Evolutionary conservation across 2,888 invertebrate species (phyloP).

Genomic region (Sinohyriopsis cumingii): DNA sequence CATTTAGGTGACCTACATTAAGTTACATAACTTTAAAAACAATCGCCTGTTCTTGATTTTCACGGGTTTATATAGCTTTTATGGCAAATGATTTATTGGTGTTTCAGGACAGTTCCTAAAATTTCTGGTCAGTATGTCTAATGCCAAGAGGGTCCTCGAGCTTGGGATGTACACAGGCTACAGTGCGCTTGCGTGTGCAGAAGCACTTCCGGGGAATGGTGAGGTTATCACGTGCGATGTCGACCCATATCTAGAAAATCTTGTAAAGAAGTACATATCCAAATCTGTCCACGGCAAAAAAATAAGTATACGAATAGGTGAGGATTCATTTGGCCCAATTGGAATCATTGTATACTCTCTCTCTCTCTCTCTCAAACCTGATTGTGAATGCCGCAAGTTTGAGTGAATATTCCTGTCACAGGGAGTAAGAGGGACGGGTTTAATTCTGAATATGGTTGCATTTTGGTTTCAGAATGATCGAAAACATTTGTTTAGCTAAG

Average conservation of each 20-base stretch:
- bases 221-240: not conserved
- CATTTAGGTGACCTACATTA: no score
- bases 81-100: not conserved
- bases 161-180: slow-evolving; percentile 3
- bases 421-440: no score
- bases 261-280: not conserved
- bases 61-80: no score
- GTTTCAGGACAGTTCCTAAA: not conserved
- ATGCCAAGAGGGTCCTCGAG: slow-evolving; percentile 3
- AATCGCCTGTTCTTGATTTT: no score
- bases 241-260: not conserved
- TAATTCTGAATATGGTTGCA: no score
- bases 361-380: no score
- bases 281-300: slow-evolving; percentile 1
- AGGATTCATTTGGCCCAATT: no score
- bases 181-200: slow-evolving; percentile 3
- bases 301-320: not conserved
- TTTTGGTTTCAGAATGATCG: no score
- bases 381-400: no score
- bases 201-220: slow-evolving; percentile 2
- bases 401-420: no score
- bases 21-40: no score
- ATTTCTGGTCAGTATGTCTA: slow-evolving; percentile 1
- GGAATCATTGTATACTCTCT: not conserved
- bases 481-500: no score